Base-by-base conservation (phyloP, 2,113 vertebrate species). In the Petaurus breviceps region DNA sequence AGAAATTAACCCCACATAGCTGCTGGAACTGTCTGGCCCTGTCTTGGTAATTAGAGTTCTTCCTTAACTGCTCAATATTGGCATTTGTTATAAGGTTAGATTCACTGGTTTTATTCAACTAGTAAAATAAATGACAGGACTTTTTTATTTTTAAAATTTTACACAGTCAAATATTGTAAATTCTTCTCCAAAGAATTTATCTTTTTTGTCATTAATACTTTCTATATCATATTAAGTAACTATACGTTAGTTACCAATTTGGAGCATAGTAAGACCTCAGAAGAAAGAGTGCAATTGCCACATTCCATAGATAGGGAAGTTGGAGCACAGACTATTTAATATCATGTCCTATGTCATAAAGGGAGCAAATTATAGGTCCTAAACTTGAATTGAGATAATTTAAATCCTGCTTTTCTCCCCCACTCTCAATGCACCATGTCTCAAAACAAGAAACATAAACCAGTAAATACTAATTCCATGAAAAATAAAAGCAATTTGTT, bases 1-100 rank as follows among this genome's bases (percentile, higher is more conserved):
- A 96, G 1, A 97, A 97, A 95, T 96, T 96, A 97, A 97, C 55
- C 4, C 14, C 61, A 77, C 61, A 0, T 6, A 94, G 49, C 0
- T 55, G 94, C 9, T 28, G 22, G 31, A 95, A n/a, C 43, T 97
- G 94, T 95, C 89, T 90, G 14, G 12, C 37, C 31, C 61, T 77
- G 26, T 19, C 14, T 19, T 77, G 37, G 37, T 16, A n/a, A 77
- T n/a, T 77, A 77, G 37, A 19, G 16, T 19, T 77, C 14, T n/a
- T 77, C 14, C n/a, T 77, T 19, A 77, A 8, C 37, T 77, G 61
- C 37, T 77, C 14, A 77, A n/a, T n/a, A 22, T 77, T 77, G 61
- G 37, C 61, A 31, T 68, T 77, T 77, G 3, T n/a, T 68, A 7
- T 77, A 77, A n/a, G 37, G 16, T 19, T 77, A n/a, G 37, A n/a